Conservation (phyloP, 2,797 vertebrate genomes). For the Sorex maritimensis region DNA sequence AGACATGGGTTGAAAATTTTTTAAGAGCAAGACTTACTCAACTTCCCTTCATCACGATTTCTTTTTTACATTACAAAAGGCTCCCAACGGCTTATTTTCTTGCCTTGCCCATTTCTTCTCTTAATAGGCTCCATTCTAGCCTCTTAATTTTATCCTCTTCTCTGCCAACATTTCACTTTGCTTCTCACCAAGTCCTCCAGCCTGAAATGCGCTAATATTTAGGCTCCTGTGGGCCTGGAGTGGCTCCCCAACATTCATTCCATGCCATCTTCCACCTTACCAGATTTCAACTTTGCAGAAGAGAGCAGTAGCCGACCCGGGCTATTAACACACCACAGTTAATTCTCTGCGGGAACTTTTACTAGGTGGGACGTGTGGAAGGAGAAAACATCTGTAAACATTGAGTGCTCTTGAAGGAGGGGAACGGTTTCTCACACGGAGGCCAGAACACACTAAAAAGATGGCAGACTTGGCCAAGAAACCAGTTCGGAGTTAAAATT, state of each 20-base stretch:
- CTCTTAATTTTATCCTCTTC: slow-evolving; percentile 17
- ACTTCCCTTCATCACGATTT: slow-evolving; percentile 57
- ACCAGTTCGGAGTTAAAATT: neutral
- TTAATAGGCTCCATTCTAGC: neutral
- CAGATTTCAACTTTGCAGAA: slow-evolving; percentile 62
- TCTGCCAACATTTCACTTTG: slow-evolving; percentile 52
- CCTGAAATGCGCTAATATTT: slow-evolving; percentile 22
- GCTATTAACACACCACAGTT: slow-evolving; percentile 74
- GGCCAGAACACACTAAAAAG: slow-evolving; percentile 13
- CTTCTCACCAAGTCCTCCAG: slow-evolving; percentile 47
- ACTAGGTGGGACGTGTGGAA: neutral
- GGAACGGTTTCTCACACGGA: neutral
- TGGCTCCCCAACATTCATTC: neutral
- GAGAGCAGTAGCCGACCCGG: slow-evolving; percentile 34
- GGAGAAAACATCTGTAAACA: slow-evolving; percentile 38
- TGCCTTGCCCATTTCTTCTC: neutral
- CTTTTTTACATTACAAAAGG: slow-evolving; percentile 72
- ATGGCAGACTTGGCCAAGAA: slow-evolving; percentile 14
- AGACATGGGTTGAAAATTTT: slow-evolving; percentile 7
- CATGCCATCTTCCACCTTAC: neutral
- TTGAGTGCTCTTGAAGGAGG: neutral
- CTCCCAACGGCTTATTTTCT: slow-evolving; percentile 58
- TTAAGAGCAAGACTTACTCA: slow-evolving; percentile 52
- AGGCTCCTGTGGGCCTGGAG: slow-evolving; percentile 3
- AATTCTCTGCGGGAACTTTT: slow-evolving; percentile 73